Evolutionary conservation across 2,888 invertebrate genomes (phyloP), one percentile per base, ranked within the genome.

Genomic region (Eupithecia centaureata): DNA sequence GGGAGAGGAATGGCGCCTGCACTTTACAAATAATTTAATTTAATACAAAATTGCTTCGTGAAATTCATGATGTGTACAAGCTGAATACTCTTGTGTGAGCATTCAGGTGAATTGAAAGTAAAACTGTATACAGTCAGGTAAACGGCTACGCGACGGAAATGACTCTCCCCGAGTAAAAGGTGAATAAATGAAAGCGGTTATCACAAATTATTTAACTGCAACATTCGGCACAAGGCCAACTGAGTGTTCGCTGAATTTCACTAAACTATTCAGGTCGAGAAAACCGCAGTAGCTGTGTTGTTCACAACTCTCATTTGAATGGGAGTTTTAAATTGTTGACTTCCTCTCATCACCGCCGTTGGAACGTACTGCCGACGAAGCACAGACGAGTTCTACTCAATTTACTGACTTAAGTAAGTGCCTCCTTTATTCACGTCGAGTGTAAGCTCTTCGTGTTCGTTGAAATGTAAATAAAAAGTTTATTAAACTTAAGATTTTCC

Each of bases 171-270:
- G 80, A 85, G 18, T 13, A 51, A 28, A 87, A 88, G 83, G 88
- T 86, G 82, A 86, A 89, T 89, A 89, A 89, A 90, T 90, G 85
- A 89, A 86, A 86, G 87, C 84, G 85, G 88, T 89, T 90, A 90
- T 90, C 86, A 86, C 87, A 87, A 92, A 90, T 90, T 88, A 92
- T 90, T 90, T 88, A 87, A 87, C 84, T 87, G 89, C 85, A 86
- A 88, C 86, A 88, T 88, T 91, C 88, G 90, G 91, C 88, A 87
- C 87, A 83, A 84, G 87, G 90, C 88, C 89, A 90, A 85, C 82
- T 83, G 82, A 81, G 83, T 86, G 86, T 86, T 86, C 86, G 83
- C 79, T 81, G 86, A 85, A 87, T 88, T 89, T 86, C 83, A 85
- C 86, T 88, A 85, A 90, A 89, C 89, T 90, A 91, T 91, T 88